Base-by-base conservation (phyloP, 2,888 invertebrate genomes). In the Belgica antarctica region DNA sequence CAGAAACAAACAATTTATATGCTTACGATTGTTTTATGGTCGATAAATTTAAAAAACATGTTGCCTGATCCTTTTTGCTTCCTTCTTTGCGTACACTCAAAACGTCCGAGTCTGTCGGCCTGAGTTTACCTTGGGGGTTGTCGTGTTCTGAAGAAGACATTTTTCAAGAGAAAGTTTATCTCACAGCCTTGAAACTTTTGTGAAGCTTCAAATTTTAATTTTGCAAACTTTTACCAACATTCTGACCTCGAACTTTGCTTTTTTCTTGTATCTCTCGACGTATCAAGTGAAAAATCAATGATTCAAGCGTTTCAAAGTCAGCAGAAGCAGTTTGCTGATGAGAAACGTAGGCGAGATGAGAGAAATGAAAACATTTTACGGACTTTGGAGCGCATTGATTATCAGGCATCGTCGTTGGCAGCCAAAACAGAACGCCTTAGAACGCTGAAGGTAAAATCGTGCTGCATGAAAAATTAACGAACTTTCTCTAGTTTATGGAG, bases 401-500 rank as follows among this genome's bases (percentile, higher is more conserved):
- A 80, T 72, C 81, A 83, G 73, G 82, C 86, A 24, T 79, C 82
- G 28, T 77, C 80, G 73, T 80, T 86, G 75, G 81, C 83, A 22
- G 83, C 85, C 1, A 85, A 85, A 78, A 86, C 85, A 25, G 83
- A 86, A 74, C 79, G 84, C 71, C 81, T 86, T 27, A 83, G 83
- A 76, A 77, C 80, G 75, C 78, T 86, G 75, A 81, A 82, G 77
- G 83, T 84, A 73, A 76, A 34, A 31, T 8, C 12, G 34, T 31
- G 5, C 7, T 61, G 1, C 31, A 25, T 57, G 15, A 59, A 61
- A 46, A 36, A 70, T 70, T 70, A 19, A 70, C 24, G 34, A 57
- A 31, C 59, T 61, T 8, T 15, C 8, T 28, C 27, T 25, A n/a
- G 31, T 61, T 22, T 25, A n/a, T n/a, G n/a, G n/a, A n/a, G n/a